phyloP scores from a whole-genome alignment of 2,113 vertebrate species.

The Hydrochoerus hydrochaeris region DNA sequence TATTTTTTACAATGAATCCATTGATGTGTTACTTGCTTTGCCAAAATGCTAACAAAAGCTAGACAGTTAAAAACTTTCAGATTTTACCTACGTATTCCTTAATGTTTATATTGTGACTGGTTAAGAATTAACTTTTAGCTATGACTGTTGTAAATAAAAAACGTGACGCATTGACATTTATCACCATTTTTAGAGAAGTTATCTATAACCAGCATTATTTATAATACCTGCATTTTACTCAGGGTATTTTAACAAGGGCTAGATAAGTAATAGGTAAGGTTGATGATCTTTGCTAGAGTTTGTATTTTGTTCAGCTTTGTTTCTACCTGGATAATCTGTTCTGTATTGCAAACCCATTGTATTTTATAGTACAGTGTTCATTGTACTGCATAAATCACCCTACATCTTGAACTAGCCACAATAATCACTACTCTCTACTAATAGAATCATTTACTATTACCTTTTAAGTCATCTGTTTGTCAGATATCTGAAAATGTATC shows the following conservation, averaged over 20 bases:
- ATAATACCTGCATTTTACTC: constrained; percentile 72
- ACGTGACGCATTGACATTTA: constrained; percentile 37
- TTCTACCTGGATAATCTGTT: constrained; percentile 52
- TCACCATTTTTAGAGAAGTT: constrained; percentile 59
- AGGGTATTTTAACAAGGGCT: constrained; percentile 75
- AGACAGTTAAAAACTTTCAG: constrained; percentile 50
- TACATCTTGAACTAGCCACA: not conserved
- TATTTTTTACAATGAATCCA: constrained; percentile 61
- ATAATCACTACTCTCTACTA: not conserved
- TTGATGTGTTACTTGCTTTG: constrained; percentile 76
- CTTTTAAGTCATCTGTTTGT: constrained; percentile 43
- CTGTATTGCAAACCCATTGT: constrained; percentile 64
- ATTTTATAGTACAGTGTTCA: constrained; percentile 37
- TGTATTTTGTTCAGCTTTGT: constrained; percentile 65
- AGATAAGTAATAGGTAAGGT: constrained; percentile 42
- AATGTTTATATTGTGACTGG: constrained; percentile 73
- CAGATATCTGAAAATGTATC: not conserved
- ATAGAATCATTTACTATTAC: not conserved
- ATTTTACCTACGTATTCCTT: constrained; percentile 54
- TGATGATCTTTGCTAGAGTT: constrained; percentile 28
- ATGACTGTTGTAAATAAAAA: constrained; percentile 72
- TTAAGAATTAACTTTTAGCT: constrained; percentile 61
- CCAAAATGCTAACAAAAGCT: constrained; percentile 74
- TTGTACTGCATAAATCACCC: constrained; percentile 44
- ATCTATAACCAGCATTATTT: constrained; percentile 61